These are phyloP conservation scores for Chloropsis hardwickii DNA, from an alignment of 2,113 vertebrate genomes.

Conservation along the genomic window DNA sequence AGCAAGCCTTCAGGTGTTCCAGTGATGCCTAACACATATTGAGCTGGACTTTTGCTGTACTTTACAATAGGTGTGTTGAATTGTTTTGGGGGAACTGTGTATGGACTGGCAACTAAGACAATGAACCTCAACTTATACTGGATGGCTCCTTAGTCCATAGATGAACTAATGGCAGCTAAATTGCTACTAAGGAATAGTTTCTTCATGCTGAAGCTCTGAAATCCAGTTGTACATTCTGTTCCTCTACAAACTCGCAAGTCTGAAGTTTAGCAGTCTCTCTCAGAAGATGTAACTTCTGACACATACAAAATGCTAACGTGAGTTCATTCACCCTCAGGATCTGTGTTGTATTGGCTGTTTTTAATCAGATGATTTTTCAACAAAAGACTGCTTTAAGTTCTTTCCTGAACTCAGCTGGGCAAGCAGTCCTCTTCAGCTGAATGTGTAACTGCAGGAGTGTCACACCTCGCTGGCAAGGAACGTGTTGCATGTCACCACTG, in stretches of 20 bases:
- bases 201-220: conserved; percentile 66
- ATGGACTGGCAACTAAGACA: conserved; percentile 76
- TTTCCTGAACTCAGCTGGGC: conserved; percentile 49
- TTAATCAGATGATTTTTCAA: conserved; percentile 36
- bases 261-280: conserved; percentile 51
- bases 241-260: conserved; percentile 31
- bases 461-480: conserved; percentile 24
- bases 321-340: conserved; percentile 63
- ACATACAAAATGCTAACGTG: conserved; percentile 36
- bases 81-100: conserved; percentile 73
- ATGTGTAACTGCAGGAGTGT: conserved; percentile 32
- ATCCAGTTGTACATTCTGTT: conserved; percentile 29
- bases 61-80: conserved; percentile 76
- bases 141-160: conserved; percentile 65
- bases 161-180: conserved; percentile 77
- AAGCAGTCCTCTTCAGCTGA: conserved; percentile 54
- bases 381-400: conserved; percentile 53
- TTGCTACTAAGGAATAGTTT: conserved; percentile 61
- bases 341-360: conserved; percentile 48
- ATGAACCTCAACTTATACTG: conserved; percentile 73
- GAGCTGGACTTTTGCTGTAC: conserved; percentile 78
- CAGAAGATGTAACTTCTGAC: conserved; percentile 64
- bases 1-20: conserved; percentile 85
- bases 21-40: conserved; percentile 79
- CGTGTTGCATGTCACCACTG: conserved; percentile 55